Percentiles rank a stretch among this genome's conserved stretches.
Evolutionary conservation across 53 echinoderm and acorn worm species (phyloP).

Genomic region (Holothuria scabra): DNA sequence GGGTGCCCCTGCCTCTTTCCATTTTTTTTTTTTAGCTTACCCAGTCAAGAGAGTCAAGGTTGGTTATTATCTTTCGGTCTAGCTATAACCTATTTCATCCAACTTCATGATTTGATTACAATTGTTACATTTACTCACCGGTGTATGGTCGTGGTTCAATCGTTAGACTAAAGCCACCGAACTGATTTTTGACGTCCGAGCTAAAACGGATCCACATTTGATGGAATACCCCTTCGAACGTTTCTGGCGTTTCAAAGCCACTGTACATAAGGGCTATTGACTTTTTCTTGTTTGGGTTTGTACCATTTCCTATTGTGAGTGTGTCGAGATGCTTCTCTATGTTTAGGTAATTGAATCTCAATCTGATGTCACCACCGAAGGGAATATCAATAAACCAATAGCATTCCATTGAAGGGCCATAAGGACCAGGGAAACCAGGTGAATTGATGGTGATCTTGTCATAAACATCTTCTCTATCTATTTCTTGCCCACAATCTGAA

Average conservation of each 20-base stretch:
- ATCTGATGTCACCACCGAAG: conserved; percentile 67
- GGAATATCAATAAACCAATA: conserved; percentile 72
- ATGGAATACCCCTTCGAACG: conserved; percentile 23
- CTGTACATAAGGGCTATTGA: conserved; percentile 37
- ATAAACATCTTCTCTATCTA: conserved; percentile 53
- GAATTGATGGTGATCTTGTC: conserved; percentile 70
- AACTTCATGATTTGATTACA: no score
- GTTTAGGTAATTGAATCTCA: conserved; percentile 70
- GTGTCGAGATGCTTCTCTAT: conserved; percentile 74
- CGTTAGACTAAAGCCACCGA: conserved; percentile 18
- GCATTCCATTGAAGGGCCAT: conserved; percentile 77
- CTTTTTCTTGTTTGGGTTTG: conserved; percentile 64
- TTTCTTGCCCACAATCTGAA: conserved; percentile 66
- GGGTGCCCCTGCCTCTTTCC: no score
- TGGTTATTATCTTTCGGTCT: no score
- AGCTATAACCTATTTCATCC: no score
- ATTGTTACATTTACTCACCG: background rate
- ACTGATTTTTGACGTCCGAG: conserved; percentile 18
- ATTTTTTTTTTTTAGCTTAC: no score
- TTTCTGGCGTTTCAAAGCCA: conserved; percentile 14
- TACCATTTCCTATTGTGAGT: conserved; percentile 79
- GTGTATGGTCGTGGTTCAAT: conserved; percentile 41
- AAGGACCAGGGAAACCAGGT: conserved; percentile 60
- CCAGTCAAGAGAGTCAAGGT: no score
- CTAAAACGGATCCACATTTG: conserved; percentile 42